Conservation (phyloP, 2,797 vertebrate genomes). For the Parauchenoglanis punctatus region DNA sequence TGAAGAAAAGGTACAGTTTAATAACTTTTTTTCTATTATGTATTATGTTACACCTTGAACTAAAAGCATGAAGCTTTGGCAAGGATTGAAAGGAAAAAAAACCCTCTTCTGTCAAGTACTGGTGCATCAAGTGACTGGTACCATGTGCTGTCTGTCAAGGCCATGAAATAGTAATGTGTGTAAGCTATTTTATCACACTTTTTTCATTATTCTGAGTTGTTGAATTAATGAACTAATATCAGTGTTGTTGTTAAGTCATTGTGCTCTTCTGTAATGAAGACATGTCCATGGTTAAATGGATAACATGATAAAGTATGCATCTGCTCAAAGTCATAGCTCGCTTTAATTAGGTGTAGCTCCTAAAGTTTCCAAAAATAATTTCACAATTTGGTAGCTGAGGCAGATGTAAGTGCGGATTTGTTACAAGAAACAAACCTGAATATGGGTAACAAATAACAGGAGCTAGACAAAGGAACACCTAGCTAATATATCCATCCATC, state of each 20-base stretch:
- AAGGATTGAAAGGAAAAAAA: no score
- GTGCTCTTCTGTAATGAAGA: background rate
- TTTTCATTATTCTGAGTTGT: background rate
- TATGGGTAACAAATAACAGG: no score
- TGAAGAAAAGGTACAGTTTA: background rate
- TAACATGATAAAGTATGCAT: background rate
- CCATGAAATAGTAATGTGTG: background rate
- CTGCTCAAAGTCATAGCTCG: background rate
- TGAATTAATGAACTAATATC: background rate
- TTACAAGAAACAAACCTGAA: no score
- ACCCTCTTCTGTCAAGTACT: background rate
- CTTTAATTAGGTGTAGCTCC: background rate
- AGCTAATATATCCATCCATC: no score
- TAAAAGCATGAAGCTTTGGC: background rate
- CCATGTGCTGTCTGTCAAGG: background rate
- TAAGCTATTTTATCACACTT: background rate
- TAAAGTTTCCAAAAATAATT: no score
- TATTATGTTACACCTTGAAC: background rate
- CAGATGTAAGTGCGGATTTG: no score
- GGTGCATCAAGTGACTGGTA: background rate
- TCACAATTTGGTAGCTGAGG: no score
- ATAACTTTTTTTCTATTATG: background rate
- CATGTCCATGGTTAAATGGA: background rate
- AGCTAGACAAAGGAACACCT: no score
- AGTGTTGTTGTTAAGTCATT: background rate